phyloP scores from a whole-genome alignment of 2,113 vertebrate species.

The Corythaeola cristata region DNA sequence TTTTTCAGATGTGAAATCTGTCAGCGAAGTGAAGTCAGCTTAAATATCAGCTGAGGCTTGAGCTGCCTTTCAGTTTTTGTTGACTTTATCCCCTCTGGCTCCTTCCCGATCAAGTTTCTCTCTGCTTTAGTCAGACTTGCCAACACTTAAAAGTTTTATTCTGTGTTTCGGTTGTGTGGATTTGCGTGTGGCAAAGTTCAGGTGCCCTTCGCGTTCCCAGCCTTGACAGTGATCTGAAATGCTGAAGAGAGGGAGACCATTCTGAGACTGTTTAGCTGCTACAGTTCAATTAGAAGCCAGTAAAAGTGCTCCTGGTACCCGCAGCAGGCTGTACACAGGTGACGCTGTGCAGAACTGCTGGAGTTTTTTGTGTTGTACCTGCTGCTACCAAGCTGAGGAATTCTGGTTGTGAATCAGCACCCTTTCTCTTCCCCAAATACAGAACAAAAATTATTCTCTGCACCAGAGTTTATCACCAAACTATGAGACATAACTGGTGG shows the following conservation, averaged over 20 bases:
- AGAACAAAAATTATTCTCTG: background rate
- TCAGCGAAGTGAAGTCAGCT: conserved; percentile 48
- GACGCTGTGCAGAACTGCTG: background rate
- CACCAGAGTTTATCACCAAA: background rate
- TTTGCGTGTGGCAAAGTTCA: conserved; percentile 1
- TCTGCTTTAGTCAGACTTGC: conserved; percentile 13
- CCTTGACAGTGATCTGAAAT: background rate
- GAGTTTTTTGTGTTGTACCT: background rate
- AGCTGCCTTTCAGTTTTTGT: conserved; percentile 31
- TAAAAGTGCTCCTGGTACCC: background rate
- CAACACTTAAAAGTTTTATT: background rate
- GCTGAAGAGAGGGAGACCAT: background rate
- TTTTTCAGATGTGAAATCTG: conserved; percentile 26
- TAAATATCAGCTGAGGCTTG: conserved; percentile 56
- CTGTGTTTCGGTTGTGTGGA: background rate
- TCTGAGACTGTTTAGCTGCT: background rate
- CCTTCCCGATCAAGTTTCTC: background rate
- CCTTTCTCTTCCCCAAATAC: background rate
- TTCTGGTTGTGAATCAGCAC: background rate
- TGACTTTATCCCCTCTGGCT: conserved; percentile 37
- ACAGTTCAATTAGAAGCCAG: background rate
- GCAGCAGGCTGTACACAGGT: background rate
- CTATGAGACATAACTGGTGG: background rate
- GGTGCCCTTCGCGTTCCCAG: background rate
- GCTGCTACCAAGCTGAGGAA: background rate